Percentiles rank a stretch among this genome's conserved stretches.
Conservation (phyloP, 1,140 invertebrate species). For the Drosophila obscura region DNA sequence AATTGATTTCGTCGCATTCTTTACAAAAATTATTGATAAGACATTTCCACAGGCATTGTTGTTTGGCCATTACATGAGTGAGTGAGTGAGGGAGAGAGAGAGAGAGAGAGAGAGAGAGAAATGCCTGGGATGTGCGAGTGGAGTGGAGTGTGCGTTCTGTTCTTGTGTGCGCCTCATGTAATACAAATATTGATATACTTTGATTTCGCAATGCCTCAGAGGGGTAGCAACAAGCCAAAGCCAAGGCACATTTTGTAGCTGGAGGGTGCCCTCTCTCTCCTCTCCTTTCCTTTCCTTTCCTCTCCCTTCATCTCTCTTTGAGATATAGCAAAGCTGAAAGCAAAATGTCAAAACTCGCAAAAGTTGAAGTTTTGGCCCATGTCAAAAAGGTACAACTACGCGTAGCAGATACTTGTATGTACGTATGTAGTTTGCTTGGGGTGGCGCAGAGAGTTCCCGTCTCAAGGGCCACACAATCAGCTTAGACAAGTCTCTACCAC, state of each 20-base stretch:
- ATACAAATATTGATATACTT: constrained; percentile 79
- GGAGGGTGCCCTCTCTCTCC: background rate
- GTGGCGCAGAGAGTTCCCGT: constrained; percentile 10
- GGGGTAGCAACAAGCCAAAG: constrained; percentile 36
- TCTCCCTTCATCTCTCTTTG: background rate
- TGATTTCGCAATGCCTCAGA: constrained; percentile 60
- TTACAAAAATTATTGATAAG: constrained; percentile 79
- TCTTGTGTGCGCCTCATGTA: constrained; percentile 53
- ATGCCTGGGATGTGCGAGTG: constrained; percentile 2
- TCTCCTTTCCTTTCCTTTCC: background rate
- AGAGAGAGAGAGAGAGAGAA: too few species aligned
- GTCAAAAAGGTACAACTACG: background rate
- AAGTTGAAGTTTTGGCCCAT: constrained; percentile 44
- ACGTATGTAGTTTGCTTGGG: background rate
- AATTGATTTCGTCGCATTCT: constrained; percentile 66
- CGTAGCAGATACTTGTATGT: too few species aligned
- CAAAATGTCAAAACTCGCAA: constrained; percentile 67
- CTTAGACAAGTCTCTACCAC: constrained; percentile 46
- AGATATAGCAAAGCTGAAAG: constrained; percentile 47
- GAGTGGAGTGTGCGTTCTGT: background rate
- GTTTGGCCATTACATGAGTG: constrained; percentile 26
- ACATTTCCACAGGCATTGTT: constrained; percentile 56
- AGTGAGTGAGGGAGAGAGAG: too few species aligned
- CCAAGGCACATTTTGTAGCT: constrained; percentile 29
- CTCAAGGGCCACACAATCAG: constrained; percentile 66